phyloP scores from a whole-genome alignment of 2,797 vertebrate genomes.

The Spizella passerina region DNA sequence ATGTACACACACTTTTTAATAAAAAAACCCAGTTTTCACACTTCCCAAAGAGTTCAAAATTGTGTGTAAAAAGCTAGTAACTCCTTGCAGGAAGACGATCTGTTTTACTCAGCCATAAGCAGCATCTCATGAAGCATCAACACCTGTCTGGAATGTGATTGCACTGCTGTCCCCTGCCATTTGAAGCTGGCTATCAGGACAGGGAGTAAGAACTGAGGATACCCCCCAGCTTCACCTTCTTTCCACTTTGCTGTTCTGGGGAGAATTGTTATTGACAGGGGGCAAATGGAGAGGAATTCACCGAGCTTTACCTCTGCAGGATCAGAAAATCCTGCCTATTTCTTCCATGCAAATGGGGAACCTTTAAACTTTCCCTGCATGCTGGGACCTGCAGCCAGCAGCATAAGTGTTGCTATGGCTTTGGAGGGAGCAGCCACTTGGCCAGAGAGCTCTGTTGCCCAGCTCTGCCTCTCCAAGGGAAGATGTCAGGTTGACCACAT shows the following conservation, averaged over 20 bases:
- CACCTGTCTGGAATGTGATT: not conserved
- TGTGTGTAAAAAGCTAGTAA: not conserved
- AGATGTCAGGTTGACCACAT: not conserved
- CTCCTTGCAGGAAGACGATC: not conserved
- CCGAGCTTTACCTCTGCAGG: not conserved
- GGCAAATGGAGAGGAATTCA: not conserved
- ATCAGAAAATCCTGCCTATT: not conserved
- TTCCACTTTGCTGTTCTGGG: not conserved
- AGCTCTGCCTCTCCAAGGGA: not conserved
- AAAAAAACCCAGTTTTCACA: not conserved
- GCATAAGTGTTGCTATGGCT: not conserved
- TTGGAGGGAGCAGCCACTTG: not conserved
- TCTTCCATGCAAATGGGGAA: rapidly evolving
- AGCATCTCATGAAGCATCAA: not conserved
- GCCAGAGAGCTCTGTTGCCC: not conserved
- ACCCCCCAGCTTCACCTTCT: rapidly evolving
- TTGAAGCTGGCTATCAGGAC: rapidly evolving
- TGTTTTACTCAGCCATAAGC: not conserved
- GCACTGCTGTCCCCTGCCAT: not conserved
- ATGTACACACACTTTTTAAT: not conserved
- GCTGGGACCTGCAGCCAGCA: not conserved
- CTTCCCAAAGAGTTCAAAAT: not conserved
- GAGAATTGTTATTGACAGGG: not conserved
- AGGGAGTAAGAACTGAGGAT: not conserved
- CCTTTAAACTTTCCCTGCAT: not conserved